Evolutionary conservation across 1,140 invertebrate genomes (phyloP), one percentile per base, ranked within the genome.

Genomic region (Hypsibius dujardini): DNA sequence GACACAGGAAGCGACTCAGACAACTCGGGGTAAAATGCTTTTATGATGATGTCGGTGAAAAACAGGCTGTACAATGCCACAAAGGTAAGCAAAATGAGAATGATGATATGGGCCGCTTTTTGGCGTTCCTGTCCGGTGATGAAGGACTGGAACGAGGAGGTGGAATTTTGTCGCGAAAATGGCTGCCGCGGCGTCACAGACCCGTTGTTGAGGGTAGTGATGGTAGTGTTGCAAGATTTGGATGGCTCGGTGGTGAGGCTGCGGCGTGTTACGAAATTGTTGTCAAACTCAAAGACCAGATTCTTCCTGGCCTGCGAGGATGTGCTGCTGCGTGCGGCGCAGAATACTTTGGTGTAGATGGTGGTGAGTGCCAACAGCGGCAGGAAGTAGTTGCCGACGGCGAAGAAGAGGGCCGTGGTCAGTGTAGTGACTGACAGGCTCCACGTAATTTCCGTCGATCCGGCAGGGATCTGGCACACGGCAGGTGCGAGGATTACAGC

Each of bases 311-410:
- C 45, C 3, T 12, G 7, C 12, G 12, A 42, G 42, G 62, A 3
- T 56, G 50, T 56, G 62, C 3, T 45, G 42, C 45, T 67, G 12
- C 45, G 12, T 12, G 62, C 62, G 62, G 62, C 12, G 3, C 3
- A 15, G 42, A 67, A 67, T 3, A 67, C 62, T 42, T 67, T 67
- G 62, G 42, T 42, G 42, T 67, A 67, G 62, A 67, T 67, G 62
- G 62, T 42, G 12, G 42, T 3, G 3, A 67, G 62, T 7, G 62
- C 62, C 12, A 67, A 15, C 3, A 67, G 45, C 12, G 62, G 62
- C 42, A 67, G 62, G 12, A 42, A 12, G 45, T 15, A 67, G 12
- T 12, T 67, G 3, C 12, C 12, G 12, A 45, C 62, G 62, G 62
- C 42, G 62, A 15, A 12, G 12, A 67, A 3, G 7, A 12, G 7